These are phyloP conservation scores for Rotaria sp. DNA, from an alignment of 2,888 invertebrate genomes.

Conservation along the genomic window DNA sequence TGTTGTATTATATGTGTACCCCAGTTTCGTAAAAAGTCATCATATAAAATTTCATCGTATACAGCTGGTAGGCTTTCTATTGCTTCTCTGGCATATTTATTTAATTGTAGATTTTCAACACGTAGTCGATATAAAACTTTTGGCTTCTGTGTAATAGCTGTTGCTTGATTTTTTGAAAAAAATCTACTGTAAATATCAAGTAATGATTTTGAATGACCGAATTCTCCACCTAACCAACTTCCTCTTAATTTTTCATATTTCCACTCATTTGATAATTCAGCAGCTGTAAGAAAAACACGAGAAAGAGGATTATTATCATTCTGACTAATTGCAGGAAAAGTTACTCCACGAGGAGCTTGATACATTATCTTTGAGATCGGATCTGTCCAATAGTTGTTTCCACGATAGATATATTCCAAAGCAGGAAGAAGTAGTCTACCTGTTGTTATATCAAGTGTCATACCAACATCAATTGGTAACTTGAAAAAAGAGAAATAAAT, in stretches of 20 bases:
- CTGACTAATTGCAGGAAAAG: neutral
- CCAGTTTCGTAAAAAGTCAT: neutral
- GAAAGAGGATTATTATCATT: neutral
- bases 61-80: no score
- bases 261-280: neutral
- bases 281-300: neutral
- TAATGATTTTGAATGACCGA: neutral
- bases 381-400: neutral
- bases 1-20: neutral
- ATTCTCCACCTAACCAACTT: neutral
- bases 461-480: neutral
- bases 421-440: neutral
- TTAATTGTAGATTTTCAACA: neutral
- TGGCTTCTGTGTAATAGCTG: neutral
- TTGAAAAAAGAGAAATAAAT: neutral
- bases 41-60: no score
- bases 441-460: neutral
- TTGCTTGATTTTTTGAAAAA: neutral
- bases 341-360: neutral
- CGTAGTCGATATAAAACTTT: neutral
- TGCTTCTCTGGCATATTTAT: neutral
- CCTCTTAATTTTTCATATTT: neutral
- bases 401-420: neutral
- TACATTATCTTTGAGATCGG: neutral
- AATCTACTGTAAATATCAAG: neutral